Evolutionary conservation across 2,113 vertebrate species (phyloP).

Genomic region (Arvicanthis niloticus): DNA sequence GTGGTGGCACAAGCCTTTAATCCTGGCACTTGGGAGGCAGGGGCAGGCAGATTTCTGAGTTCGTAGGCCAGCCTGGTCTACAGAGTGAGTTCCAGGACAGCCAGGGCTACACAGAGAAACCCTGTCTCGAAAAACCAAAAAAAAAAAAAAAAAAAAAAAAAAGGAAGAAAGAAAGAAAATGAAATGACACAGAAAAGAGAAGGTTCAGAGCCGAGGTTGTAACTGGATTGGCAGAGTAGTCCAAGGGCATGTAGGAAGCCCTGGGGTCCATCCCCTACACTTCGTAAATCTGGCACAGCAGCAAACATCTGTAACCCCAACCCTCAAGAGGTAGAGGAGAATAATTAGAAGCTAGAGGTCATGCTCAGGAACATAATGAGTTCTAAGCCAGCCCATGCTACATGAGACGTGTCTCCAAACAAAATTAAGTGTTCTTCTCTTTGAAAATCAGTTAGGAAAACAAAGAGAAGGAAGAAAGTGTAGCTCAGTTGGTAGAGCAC

Average conservation of each 20-base stretch:
- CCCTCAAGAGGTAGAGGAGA: neutral
- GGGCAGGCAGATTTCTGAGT: too few species aligned
- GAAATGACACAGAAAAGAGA: neutral
- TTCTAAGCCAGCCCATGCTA: neutral
- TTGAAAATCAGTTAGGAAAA: constrained; percentile 33
- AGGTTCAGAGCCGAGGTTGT: neutral
- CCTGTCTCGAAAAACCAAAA: too few species aligned
- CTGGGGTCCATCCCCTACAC: neutral
- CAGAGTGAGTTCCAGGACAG: too few species aligned
- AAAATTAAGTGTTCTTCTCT: neutral
- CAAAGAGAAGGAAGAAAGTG: neutral
- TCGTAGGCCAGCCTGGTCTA: too few species aligned
- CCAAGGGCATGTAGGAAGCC: neutral
- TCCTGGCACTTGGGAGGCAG: too few species aligned
- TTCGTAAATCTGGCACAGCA: neutral
- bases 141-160: too few species aligned
- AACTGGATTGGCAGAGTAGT: neutral
- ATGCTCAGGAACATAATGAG: neutral
- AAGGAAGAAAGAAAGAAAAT: too few species aligned
- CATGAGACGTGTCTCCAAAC: neutral
- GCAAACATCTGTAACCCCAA: neutral
- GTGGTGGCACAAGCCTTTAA: too few species aligned
- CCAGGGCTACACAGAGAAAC: too few species aligned
- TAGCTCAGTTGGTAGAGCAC: neutral
- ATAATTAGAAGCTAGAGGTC: neutral